Conservation (phyloP, 2,888 invertebrate species). For the Galeruca laticollis region DNA sequence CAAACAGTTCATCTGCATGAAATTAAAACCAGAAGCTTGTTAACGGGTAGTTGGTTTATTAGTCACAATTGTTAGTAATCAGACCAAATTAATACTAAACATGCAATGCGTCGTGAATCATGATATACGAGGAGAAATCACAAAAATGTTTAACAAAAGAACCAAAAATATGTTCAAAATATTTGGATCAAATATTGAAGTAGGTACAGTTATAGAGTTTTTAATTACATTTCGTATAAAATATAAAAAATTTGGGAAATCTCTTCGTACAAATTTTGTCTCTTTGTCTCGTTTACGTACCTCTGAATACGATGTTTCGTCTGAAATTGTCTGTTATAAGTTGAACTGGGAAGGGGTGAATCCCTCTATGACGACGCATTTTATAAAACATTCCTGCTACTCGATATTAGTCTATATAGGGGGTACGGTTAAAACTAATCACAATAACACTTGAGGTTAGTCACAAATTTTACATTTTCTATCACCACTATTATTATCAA, state of each 20-base stretch:
- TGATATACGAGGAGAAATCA: neutral
- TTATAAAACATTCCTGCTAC: constrained; percentile 16
- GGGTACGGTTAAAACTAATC: constrained; percentile 12
- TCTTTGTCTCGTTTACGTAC: constrained; percentile 40
- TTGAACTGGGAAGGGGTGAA: constrained; percentile 36
- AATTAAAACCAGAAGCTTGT: neutral
- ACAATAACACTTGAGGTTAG: constrained; percentile 17
- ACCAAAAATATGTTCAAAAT: too few relatives aligned
- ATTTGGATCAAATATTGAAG: too few relatives aligned
- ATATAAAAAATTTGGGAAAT: too few relatives aligned
- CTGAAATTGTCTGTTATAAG: constrained; percentile 47
- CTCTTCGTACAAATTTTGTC: neutral
- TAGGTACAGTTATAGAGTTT: too few relatives aligned
- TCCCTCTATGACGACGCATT: constrained; percentile 36
- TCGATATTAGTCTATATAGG: constrained; percentile 26
- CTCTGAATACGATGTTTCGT: constrained; percentile 40
- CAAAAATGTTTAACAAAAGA: neutral
- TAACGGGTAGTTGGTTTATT: constrained; percentile 1
- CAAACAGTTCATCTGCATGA: too few relatives aligned
- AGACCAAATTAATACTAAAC: neutral
- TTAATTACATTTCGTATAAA: too few relatives aligned
- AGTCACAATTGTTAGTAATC: neutral
- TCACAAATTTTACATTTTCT: constrained; percentile 16
- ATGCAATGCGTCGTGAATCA: constrained; percentile 16
- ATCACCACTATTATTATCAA: neutral